A percentile compares a stretch with the other conserved stretches of the same genome.
Evolutionary conservation across 2,113 vertebrate genomes (phyloP).

Genomic region (Paracanthobrama guichenoti): DNA sequence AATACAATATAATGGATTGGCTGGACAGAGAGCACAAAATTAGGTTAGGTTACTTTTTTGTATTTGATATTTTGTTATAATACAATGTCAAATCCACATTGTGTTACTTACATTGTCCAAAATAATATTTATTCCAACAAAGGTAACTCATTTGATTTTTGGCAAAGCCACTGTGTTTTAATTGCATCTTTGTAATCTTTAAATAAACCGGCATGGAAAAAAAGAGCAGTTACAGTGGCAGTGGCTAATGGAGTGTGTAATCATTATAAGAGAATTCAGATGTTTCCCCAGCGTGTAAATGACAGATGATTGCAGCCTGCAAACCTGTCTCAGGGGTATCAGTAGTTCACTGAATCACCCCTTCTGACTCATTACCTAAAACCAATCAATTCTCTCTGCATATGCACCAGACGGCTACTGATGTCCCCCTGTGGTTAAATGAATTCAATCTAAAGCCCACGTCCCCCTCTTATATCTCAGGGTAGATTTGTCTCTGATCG

Average conservation of each 20-base stretch:
- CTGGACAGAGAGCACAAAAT: conserved; percentile 66
- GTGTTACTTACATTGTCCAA: not conserved
- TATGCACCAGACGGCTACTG: conserved; percentile 61
- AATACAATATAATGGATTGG: conserved; percentile 48
- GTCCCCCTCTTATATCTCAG: not conserved
- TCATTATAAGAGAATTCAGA: conserved; percentile 68
- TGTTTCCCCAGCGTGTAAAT: conserved; percentile 64
- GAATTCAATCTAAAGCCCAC: conserved; percentile 56
- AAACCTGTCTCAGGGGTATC: conserved; percentile 63
- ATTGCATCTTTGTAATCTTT: conserved; percentile 51
- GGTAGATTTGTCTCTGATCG: not conserved
- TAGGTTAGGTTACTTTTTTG: not conserved
- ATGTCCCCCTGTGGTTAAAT: conserved; percentile 62
- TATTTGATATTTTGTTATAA: not conserved
- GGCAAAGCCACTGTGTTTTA: conserved; percentile 30
- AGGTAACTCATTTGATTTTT: not conserved
- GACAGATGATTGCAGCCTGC: conserved; percentile 67
- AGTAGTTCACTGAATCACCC: conserved; percentile 65
- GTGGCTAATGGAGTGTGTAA: conserved; percentile 62
- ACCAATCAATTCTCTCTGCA: conserved; percentile 72
- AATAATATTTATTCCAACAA: not conserved
- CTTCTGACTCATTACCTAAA: conserved; percentile 69
- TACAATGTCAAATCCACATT: not conserved
- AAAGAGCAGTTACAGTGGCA: conserved; percentile 56
- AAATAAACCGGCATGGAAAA: conserved; percentile 55